Percentiles rank a stretch among this genome's conserved stretches.
Conservation (phyloP, 2,888 invertebrate species). For the Tuberolachnus salignus region DNA sequence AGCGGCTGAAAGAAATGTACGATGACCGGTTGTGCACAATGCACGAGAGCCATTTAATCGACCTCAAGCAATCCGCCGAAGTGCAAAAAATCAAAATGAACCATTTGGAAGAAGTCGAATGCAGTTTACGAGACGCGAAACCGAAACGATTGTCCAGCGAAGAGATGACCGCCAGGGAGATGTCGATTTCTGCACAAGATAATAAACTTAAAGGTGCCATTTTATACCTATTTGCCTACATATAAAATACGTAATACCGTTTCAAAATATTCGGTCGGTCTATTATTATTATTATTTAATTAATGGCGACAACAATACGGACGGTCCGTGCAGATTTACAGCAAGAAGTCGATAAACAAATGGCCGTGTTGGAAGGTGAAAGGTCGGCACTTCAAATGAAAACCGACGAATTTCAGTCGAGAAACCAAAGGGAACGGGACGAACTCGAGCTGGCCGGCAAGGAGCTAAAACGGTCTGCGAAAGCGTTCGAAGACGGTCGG, state of each 20-base stretch:
- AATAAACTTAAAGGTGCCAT: constrained; percentile 41
- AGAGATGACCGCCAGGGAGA: constrained; percentile 45
- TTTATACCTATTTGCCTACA: too few relatives aligned
- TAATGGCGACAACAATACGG: background rate
- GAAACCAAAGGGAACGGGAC: constrained; percentile 42
- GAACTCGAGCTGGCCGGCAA: constrained; percentile 26
- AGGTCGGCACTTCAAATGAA: constrained; percentile 37
- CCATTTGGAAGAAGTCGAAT: constrained; percentile 38
- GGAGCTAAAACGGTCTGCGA: constrained; percentile 33
- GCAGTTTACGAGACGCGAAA: constrained; percentile 16
- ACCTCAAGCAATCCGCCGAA: constrained; percentile 38
- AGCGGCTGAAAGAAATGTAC: constrained; percentile 37
- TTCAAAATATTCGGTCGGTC: background rate
- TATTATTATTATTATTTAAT: too few relatives aligned
- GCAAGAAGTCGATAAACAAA: constrained; percentile 42
- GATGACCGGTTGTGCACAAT: constrained; percentile 28
- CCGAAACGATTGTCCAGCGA: constrained; percentile 30
- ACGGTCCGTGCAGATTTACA: constrained; percentile 25
- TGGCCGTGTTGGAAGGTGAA: constrained; percentile 30
- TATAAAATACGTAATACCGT: background rate
- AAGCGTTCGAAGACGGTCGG: constrained; percentile 19
- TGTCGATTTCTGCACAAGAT: constrained; percentile 31
- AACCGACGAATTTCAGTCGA: constrained; percentile 38
- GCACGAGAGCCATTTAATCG: constrained; percentile 41
- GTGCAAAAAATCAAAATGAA: constrained; percentile 45